Base-by-base conservation (phyloP, 2,113 vertebrate species). In the Brevimyrus niger region DNA sequence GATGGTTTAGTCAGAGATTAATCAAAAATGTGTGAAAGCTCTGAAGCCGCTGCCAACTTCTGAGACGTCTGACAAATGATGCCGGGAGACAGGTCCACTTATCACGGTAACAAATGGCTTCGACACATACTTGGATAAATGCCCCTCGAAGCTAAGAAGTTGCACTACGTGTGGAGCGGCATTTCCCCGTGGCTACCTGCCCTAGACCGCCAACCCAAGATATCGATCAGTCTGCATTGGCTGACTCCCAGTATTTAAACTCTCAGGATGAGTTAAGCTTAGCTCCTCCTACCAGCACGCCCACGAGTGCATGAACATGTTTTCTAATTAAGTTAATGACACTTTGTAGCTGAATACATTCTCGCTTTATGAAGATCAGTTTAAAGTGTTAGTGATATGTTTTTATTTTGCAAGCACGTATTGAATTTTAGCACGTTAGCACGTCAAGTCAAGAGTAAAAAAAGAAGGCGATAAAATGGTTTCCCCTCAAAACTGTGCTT, bases 1-100 rank as follows among this genome's bases (percentile, higher is more conserved):
- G 91, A 92, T 94, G 93, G 93, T 92, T 94, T 92, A 89, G 91
- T 91, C 88, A 42, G 88, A 94, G 94, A 94, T 93, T 93, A 94
- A 94, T 94, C 90, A 91, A 89, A 92, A 91, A 89, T 92, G 93
- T 89, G 88, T 88, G 91, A 91, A 93, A 23, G 53, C 86, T 51
- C 15, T 53, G 53, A 92, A 86, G 93, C 91, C 92, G 90, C 91
- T 91, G 89, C 90, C 91, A 91, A 88, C 92, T 88, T 85, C 90
- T 76, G 90, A 90, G 91, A 92, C 69, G 91, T 92, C 92, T 92
- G 95, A 94, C 92, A 92, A 91, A 94, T 92, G 94, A 93, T 90
- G 89, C 91, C 89, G 92, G 94, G 94, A 92, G 92, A 89, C 21
- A 92, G 90, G 93, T 93, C 91, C 90, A 93, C 92, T 95, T 93